These are phyloP conservation scores for Bilobella aurantiaca DNA, from an alignment of 1,140 invertebrate species.

Conservation along the genomic window DNA sequence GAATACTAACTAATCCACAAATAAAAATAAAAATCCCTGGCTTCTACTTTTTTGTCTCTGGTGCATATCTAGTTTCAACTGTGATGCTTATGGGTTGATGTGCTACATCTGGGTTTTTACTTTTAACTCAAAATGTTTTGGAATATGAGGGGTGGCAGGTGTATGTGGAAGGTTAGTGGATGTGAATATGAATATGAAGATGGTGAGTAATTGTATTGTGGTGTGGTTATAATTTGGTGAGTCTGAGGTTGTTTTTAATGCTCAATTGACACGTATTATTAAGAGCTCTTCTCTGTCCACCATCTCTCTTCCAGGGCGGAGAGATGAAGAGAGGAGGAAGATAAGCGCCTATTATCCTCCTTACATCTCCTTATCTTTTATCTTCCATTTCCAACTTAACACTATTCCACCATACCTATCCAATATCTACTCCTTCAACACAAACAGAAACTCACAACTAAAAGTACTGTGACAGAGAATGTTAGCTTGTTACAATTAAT, in stretches of 20 bases:
- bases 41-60: too few relatives aligned
- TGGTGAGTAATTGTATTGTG: background rate
- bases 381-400: background rate
- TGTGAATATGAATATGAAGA: too few relatives aligned
- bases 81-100: background rate
- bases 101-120: background rate
- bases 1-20: background rate
- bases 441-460: too few relatives aligned
- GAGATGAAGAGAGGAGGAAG: background rate
- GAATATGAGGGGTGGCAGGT: background rate
- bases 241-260: background rate
- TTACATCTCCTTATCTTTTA: background rate
- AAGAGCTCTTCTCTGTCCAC: background rate
- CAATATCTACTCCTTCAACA: too few relatives aligned
- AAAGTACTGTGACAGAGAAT: too few relatives aligned
- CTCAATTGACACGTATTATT: background rate
- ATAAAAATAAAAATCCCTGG: background rate
- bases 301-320: background rate
- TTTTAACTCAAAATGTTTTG: background rate
- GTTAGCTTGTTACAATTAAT: too few relatives aligned
- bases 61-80: too few relatives aligned
- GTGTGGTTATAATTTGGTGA: background rate
- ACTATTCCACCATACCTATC: too few relatives aligned
- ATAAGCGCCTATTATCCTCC: background rate
- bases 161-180: too few relatives aligned